Base-by-base conservation (phyloP, 2,113 vertebrate species). In the Leptosomus discolor region DNA sequence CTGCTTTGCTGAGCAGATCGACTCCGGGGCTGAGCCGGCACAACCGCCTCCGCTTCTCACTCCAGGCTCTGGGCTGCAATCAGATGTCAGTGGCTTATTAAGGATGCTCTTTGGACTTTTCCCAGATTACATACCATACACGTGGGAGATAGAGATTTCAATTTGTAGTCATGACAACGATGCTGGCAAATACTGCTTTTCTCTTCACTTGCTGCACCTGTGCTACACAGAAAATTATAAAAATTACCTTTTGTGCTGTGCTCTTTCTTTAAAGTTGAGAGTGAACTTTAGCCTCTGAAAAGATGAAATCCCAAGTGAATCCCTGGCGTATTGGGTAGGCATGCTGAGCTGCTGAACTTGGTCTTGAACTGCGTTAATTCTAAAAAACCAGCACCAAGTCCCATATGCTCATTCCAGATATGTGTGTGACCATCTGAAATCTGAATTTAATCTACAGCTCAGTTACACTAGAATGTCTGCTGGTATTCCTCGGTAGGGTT, bases 311-410 rank as follows among this genome's bases (percentile, higher is more conserved):
- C 3, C 0, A 0, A 17, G 61, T 10, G 39, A 91, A 37, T 65
- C 1, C 0, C 61, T 1, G 2, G 20, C 21, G 36, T 2, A 0
- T 1, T 26, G 65, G n/a, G 22, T n/a, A 23, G 15, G 15, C 34
- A 53, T 69, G 75, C 57, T 48, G 83, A 56, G 70, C 79, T 85
- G 75, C 54, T 77, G 36, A 74, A 23, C 46, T 36, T 7, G 8
- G 30, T 26, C 68, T 41, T 32, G 48, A 76, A 1, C 46, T 15
- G 26, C 54, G 13, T 11, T 20, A n/a, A 29, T 5, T 23, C 46
- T 11, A 15, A 32, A 75, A 67, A 69, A 84, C 7, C 13, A 43
- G 36, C 36, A 30, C 15, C 0, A 0, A 60, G 39, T 11, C 18
- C 75, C 24, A 4, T 3, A 0, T 12, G 17, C 46, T 89, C 4